Evolutionary conservation across 30 jellyfish, hydroid and myxozoan genomes (phyloP).

Genomic region (Aurelia aurita): DNA sequence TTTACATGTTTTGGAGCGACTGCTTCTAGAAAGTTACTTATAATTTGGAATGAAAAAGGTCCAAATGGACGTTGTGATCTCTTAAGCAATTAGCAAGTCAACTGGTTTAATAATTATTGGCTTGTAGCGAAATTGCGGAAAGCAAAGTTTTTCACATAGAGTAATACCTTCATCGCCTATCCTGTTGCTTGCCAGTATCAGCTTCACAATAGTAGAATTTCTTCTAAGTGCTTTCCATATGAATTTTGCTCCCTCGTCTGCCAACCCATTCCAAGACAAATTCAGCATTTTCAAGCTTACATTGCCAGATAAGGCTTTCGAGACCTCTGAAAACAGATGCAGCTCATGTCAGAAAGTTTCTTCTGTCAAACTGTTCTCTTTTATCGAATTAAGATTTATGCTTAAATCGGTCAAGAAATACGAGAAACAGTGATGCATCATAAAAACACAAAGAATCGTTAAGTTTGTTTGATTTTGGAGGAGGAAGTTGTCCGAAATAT

Average conservation of each 20-base stretch:
- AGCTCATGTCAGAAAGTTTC: not conserved
- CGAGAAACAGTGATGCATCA: too few species aligned
- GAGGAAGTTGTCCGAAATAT: too few species aligned
- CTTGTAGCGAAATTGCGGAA: too few species aligned
- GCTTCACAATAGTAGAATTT: constrained; percentile 35
- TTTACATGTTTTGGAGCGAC: too few species aligned
- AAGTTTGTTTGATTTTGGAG: too few species aligned
- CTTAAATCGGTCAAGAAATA: not conserved
- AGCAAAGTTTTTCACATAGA: too few species aligned
- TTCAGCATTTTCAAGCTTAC: constrained; percentile 19
- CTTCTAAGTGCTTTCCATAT: constrained; percentile 14
- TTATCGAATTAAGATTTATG: not conserved
- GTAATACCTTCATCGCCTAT: constrained; percentile 44
- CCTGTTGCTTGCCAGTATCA: constrained; percentile 59
- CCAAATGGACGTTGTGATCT: too few species aligned
- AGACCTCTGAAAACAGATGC: constrained; percentile 13
- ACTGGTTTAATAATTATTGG: too few species aligned
- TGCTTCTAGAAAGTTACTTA: too few species aligned
- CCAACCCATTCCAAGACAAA: constrained; percentile 69
- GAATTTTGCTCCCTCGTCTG: constrained; percentile 57
- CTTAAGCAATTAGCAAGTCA: too few species aligned
- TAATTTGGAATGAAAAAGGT: too few species aligned
- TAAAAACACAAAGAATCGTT: too few species aligned
- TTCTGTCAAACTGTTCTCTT: not conserved
- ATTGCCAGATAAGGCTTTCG: constrained; percentile 40